Conservation (phyloP, 2,888 invertebrate species). For the Amaurobius ferox region DNA sequence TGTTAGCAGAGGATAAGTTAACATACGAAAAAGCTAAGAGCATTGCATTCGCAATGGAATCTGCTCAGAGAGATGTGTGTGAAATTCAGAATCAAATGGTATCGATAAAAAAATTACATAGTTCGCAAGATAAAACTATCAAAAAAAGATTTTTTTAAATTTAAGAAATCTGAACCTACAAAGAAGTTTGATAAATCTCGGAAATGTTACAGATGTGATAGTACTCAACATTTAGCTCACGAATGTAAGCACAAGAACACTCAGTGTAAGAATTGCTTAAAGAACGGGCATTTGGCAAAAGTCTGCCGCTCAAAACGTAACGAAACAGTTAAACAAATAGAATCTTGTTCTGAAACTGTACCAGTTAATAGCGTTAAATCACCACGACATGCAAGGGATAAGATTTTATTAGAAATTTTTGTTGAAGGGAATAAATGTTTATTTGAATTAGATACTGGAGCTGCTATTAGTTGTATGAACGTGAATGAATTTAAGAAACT, state of each 20-base stretch:
- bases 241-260: constrained; percentile 54
- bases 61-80: too few species aligned
- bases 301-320: constrained; percentile 54
- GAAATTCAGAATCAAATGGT: constrained; percentile 46
- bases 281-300: constrained; percentile 56
- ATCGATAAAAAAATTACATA: constrained; percentile 35
- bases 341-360: constrained; percentile 55
- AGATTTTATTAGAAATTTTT: constrained; percentile 54
- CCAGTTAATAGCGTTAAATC: constrained; percentile 54
- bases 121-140: constrained; percentile 36
- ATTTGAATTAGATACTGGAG: constrained; percentile 48
- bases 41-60: constrained; percentile 51
- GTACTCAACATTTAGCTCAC: constrained; percentile 52
- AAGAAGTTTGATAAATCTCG: constrained; percentile 48
- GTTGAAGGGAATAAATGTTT: constrained; percentile 50
- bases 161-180: constrained; percentile 43
- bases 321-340: constrained; percentile 56
- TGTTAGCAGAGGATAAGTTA: constrained; percentile 46
- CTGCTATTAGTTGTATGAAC: constrained; percentile 50
- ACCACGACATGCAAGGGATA: constrained; percentile 56
- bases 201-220: constrained; percentile 56
- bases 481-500: constrained; percentile 47
- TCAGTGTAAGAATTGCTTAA: constrained; percentile 51
- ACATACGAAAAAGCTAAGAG: constrained; percentile 44
- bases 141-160: constrained; percentile 48